These are phyloP conservation scores for Calidris pugnax DNA, from an alignment of 2,113 vertebrate genomes.

Conservation along the genomic window DNA sequence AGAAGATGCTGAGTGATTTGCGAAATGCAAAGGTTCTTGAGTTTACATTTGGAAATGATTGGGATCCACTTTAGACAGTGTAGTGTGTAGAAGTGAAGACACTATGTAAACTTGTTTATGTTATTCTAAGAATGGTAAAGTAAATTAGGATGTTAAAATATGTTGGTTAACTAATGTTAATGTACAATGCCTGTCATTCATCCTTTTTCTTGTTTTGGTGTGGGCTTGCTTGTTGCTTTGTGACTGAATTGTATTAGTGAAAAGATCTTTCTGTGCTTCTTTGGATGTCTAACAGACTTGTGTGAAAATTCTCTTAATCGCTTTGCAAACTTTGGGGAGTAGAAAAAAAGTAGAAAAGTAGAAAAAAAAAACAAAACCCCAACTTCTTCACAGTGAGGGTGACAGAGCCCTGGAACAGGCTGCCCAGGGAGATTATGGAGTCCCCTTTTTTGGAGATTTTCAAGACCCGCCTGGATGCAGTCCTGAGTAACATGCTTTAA, in stretches of 20 bases:
- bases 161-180: neutral
- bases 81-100: neutral
- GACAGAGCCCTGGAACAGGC: no score
- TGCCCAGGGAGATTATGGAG: no score
- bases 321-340: neutral
- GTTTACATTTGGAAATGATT: neutral
- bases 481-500: no score
- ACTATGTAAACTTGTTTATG: neutral
- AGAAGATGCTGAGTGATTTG: neutral
- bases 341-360: neutral
- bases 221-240: neutral
- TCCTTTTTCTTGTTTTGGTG: neutral
- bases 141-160: neutral
- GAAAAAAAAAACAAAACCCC: no score
- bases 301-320: neutral
- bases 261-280: neutral
- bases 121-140: neutral
- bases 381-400: no score
- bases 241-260: neutral
- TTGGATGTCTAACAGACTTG: neutral
- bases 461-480: no score
- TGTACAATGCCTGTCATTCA: neutral
- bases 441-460: no score
- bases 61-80: neutral
- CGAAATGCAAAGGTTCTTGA: neutral